These are phyloP conservation scores for Drosophila pseudotalamancana DNA, from an alignment of 2,888 invertebrate genomes.

Conservation along the genomic window DNA sequence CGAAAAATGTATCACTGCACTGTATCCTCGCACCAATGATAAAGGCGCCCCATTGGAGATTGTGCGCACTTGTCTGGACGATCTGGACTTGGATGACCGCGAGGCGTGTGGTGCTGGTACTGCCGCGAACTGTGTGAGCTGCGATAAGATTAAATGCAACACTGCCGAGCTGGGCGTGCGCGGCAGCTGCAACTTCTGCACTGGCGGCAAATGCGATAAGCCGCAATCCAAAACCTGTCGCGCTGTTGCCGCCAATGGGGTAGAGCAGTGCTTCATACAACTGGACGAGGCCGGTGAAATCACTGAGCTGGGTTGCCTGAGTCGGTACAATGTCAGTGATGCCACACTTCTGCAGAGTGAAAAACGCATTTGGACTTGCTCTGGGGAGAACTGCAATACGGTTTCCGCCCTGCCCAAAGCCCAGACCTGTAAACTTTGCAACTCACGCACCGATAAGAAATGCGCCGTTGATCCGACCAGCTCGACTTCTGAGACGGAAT, in stretches of 20 bases:
- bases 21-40: slow-evolving; percentile 74
- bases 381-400: slow-evolving; percentile 76
- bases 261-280: slow-evolving; percentile 75
- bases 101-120: slow-evolving; percentile 51
- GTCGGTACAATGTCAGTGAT: slow-evolving; percentile 70
- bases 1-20: slow-evolving; percentile 76
- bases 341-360: slow-evolving; percentile 40
- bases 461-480: slow-evolving; percentile 68
- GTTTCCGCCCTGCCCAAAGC: slow-evolving; percentile 53
- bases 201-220: slow-evolving; percentile 64
- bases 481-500: slow-evolving; percentile 38
- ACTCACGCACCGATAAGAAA: slow-evolving; percentile 62
- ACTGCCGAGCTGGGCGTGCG: slow-evolving; percentile 63
- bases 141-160: slow-evolving; percentile 64
- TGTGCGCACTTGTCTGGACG: slow-evolving; percentile 78
- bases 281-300: slow-evolving; percentile 54
- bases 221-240: slow-evolving; percentile 60
- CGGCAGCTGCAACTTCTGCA: slow-evolving; percentile 70
- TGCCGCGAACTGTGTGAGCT: slow-evolving; percentile 63
- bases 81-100: slow-evolving; percentile 74
- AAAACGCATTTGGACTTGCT: slow-evolving; percentile 73
- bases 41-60: slow-evolving; percentile 63
- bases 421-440: slow-evolving; percentile 69
- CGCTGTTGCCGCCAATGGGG: slow-evolving; percentile 48
- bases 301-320: slow-evolving; percentile 74